These are phyloP conservation scores for Heteromormyrus szaboi DNA, from an alignment of 2,797 vertebrate genomes.

Conservation along the genomic window DNA sequence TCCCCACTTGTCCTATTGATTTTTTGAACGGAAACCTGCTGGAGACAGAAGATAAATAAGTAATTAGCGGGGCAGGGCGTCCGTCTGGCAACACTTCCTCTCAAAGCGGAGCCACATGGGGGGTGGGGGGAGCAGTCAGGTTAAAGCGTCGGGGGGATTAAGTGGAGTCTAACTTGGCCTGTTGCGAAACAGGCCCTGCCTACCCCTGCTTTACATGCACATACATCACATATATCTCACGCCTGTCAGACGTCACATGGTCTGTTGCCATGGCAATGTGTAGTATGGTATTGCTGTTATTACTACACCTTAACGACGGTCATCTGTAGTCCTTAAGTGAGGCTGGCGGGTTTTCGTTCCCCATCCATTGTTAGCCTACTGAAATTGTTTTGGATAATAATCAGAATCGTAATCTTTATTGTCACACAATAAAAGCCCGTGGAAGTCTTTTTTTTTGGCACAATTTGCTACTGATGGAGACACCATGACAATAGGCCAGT, in stretches of 20 bases:
- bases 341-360: too few relatives aligned
- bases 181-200: neutral
- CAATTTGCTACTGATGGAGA: neutral
- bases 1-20: constrained; percentile 63
- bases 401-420: neutral
- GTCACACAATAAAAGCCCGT: neutral
- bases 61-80: constrained; percentile 57
- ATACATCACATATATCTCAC: neutral
- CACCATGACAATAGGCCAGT: neutral
- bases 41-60: constrained; percentile 49
- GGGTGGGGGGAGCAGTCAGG: neutral
- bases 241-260: neutral
- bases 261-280: neutral
- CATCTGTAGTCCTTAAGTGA: neutral
- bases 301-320: neutral
- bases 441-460: neutral
- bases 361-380: too few relatives aligned
- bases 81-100: too few relatives aligned
- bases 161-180: neutral
- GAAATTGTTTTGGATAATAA: neutral
- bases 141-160: neutral
- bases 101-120: neutral
- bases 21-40: constrained; percentile 28
- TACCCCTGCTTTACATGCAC: neutral
- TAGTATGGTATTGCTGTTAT: neutral